Percentiles rank a stretch among this genome's conserved stretches.
Conservation (phyloP, 2,888 invertebrate species). For the Timema podura region DNA sequence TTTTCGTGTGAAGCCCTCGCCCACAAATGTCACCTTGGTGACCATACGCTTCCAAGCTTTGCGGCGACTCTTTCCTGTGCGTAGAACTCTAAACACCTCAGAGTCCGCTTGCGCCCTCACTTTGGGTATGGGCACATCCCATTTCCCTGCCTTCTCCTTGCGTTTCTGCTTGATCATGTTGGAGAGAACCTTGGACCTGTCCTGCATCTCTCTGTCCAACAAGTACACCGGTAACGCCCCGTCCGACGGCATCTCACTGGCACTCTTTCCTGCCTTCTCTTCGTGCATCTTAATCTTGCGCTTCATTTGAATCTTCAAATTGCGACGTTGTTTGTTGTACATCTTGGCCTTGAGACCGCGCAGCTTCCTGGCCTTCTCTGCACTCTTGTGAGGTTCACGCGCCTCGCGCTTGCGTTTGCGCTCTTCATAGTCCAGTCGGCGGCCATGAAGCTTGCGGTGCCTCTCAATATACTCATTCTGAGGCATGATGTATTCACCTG, state of each 20-base stretch:
- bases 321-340: conserved; percentile 91
- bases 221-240: conserved; percentile 95
- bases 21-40: conserved; percentile 96
- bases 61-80: conserved; percentile 84
- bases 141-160: conserved; percentile 99
- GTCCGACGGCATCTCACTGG: conserved; percentile 76
- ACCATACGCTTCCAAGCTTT: conserved; percentile 99
- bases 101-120: conserved; percentile 94
- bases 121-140: conserved; percentile 99
- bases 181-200: conserved; percentile 90
- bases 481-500: conserved; percentile 63
- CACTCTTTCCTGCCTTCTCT: conserved; percentile 84
- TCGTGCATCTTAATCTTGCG: conserved; percentile 98
- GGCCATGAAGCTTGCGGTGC: conserved; percentile 92
- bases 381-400: conserved; percentile 85
- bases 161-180: conserved; percentile 99
- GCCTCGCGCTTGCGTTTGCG: conserved; percentile 93
- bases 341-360: conserved; percentile 97
- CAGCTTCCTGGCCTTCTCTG: conserved; percentile 86
- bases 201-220: conserved; percentile 94
- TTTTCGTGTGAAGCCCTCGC: conserved; percentile 97
- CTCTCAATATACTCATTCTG: conserved; percentile 99
- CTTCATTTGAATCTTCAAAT: conserved; percentile 99
- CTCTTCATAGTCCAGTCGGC: conserved; percentile 96
- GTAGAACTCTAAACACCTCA: conserved; percentile 92